These are phyloP conservation scores for Steinernema khuongi DNA, from an alignment of 1,140 invertebrate genomes.

Conservation along the genomic window DNA sequence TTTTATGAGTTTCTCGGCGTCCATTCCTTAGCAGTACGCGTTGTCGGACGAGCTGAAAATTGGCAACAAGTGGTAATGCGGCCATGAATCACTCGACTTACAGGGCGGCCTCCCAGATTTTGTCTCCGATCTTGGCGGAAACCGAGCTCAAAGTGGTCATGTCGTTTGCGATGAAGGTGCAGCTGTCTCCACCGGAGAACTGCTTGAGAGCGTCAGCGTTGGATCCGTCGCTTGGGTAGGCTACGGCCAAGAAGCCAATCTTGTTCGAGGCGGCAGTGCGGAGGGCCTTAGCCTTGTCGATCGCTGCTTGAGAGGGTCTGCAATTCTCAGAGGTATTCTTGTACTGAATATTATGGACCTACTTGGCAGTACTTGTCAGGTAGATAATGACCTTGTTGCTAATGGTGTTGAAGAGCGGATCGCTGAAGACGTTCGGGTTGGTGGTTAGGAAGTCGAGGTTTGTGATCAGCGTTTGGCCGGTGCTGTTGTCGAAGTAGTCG, in stretches of 20 bases:
- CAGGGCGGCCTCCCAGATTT: background rate
- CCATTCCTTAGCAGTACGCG: background rate
- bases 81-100: no score
- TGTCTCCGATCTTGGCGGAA: background rate
- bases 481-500: background rate
- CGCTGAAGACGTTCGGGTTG: background rate
- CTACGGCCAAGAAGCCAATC: background rate
- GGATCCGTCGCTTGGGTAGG: background rate
- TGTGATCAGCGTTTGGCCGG: background rate
- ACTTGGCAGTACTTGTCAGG: background rate
- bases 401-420: background rate
- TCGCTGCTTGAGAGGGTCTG: background rate
- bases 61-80: background rate
- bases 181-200: background rate
- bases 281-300: background rate
- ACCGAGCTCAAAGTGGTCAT: background rate
- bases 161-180: background rate
- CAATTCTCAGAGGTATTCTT: background rate
- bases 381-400: slow-evolving; percentile 2
- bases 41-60: background rate
- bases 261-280: background rate
- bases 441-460: background rate
- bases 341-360: background rate
- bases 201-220: background rate
- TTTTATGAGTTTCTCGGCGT: background rate